Conservation (phyloP, 2,888 invertebrate species). For the Erynnis tages region DNA sequence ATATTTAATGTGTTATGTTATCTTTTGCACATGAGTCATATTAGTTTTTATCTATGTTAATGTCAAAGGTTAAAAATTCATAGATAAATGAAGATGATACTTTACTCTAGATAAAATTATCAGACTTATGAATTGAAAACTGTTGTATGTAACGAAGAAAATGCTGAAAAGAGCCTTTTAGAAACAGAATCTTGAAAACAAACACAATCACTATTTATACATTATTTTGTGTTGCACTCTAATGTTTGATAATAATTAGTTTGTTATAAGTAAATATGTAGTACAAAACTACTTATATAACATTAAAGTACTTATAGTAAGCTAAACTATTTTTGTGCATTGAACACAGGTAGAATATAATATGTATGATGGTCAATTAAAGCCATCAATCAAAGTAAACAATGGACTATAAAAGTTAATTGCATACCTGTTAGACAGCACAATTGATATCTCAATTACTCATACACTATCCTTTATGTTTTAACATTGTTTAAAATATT, state of each 20-base stretch:
- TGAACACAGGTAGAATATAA: no score
- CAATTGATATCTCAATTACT: slow-evolving; percentile 36
- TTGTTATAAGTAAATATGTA: no score
- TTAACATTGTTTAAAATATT: not conserved
- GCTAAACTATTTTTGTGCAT: no score
- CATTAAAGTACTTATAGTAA: no score
- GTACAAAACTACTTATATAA: no score
- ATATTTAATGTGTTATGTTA: not conserved
- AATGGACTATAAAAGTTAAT: slow-evolving; percentile 51
- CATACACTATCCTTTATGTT: not conserved
- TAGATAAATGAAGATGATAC: slow-evolving; percentile 18
- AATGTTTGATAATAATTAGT: no score
- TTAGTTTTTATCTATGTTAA: slow-evolving; percentile 27
- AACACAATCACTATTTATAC: no score
- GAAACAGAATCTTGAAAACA: no score
- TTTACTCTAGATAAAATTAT: not conserved
- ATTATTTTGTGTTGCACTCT: no score
- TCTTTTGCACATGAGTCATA: slow-evolving; percentile 19
- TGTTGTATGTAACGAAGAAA: no score
- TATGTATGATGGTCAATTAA: no score
- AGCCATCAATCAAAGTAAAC: slow-evolving; percentile 31
- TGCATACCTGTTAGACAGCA: slow-evolving; percentile 39
- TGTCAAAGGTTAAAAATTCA: slow-evolving; percentile 30
- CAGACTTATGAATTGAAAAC: not conserved
- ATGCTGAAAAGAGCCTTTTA: no score